Evolutionary conservation across 1,140 invertebrate species (phyloP).

Genomic region (Eriosoma lanigerum): DNA sequence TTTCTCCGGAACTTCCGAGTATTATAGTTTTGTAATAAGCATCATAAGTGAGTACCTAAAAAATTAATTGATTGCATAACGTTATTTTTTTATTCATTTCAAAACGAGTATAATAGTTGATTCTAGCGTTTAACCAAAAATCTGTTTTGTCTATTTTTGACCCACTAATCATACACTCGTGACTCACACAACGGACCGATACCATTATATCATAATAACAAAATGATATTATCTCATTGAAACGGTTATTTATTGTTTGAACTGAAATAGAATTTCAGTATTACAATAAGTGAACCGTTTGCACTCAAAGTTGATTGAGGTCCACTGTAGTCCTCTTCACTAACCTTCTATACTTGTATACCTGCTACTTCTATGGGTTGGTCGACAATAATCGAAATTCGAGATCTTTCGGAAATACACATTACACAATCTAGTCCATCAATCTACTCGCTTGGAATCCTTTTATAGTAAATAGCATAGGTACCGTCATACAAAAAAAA

Average conservation of each 20-base stretch:
- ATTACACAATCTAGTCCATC: neutral
- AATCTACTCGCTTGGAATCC: neutral
- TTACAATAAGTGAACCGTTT: neutral
- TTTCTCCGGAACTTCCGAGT: neutral
- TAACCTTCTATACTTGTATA: conserved; percentile 9
- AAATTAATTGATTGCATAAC: neutral
- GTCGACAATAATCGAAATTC: conserved; percentile 11
- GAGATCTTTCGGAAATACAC: conserved; percentile 10
- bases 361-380: neutral
- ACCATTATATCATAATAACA: neutral
- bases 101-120: neutral
- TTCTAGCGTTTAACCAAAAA: neutral
- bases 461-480: too few species aligned
- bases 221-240: conserved; percentile 12
- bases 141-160: too few species aligned
- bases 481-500: too few species aligned
- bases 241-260: neutral
- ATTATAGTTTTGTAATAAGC: neutral
- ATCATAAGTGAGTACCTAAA: conserved; percentile 9
- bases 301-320: neutral
- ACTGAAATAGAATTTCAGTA: conserved; percentile 15
- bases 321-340: neutral
- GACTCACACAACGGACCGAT: conserved; percentile 7
- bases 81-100: neutral
- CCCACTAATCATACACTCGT: neutral